Evolutionary conservation across 2,113 vertebrate genomes (phyloP).

Genomic region (Gopherus flavomarginatus): DNA sequence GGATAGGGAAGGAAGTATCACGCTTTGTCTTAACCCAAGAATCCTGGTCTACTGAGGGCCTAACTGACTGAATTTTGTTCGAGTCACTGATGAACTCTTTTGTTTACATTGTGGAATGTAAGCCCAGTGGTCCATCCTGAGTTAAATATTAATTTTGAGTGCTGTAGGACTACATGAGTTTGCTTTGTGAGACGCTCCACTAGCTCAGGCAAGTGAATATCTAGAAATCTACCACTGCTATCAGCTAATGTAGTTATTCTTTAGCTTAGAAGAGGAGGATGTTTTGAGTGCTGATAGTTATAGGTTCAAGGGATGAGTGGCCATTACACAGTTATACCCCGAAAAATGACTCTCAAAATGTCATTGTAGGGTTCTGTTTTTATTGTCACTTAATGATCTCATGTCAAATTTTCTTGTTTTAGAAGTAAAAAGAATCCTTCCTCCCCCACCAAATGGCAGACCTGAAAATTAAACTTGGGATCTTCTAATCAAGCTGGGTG

Average conservation of each 20-base stretch:
- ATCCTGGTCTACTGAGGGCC: background rate
- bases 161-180: background rate
- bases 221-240: background rate
- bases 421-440: background rate
- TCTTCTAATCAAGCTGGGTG: background rate
- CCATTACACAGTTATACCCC: background rate
- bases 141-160: background rate
- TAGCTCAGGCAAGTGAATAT: background rate
- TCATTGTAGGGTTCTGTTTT: background rate
- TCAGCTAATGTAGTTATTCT: background rate
- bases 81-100: background rate
- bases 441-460: background rate
- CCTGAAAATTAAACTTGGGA: background rate
- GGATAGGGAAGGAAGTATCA: background rate
- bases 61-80: background rate
- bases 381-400: background rate
- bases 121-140: background rate
- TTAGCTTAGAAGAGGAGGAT: background rate
- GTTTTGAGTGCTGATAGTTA: background rate
- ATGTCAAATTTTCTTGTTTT: background rate
- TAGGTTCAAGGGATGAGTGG: background rate
- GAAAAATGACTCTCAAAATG: background rate
- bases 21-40: background rate
- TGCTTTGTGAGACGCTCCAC: background rate
- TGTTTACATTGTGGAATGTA: background rate